Evolutionary conservation across 2,113 vertebrate genomes (phyloP), one percentile per base, ranked within the genome.

Genomic region (Ochotona princeps): DNA sequence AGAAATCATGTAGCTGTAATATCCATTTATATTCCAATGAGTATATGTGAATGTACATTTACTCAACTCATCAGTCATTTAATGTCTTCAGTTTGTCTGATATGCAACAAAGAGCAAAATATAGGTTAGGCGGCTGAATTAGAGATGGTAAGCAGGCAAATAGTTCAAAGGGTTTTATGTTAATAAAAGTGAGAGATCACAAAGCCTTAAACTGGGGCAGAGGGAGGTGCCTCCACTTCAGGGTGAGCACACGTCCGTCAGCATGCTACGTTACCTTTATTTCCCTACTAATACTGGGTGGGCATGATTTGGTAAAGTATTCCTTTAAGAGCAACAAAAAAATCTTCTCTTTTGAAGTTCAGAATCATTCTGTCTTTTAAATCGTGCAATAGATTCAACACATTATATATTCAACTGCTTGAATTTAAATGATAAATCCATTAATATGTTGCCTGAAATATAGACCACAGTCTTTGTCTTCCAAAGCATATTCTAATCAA

Each of bases 401-500:
- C 23, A 72, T 93, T 94, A 65, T 78, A 72, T 83, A 89, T 89
- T 83, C 83, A 89, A 85, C n/a, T 85, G 79, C 54, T 91, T 91
- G 94, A 83, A 89, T 94, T 92, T 95, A 91, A 87, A 92, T 92
- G 76, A 91, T 82, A 51, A 91, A 79, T 82, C 63, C 69, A 87
- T 74, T 89, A 91, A 91, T 92, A 57, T 72, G 47, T 82, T 89
- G 67, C 73, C 85, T 92, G 78, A 92, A 92, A 74, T 94, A 66
- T 79, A 69, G 61, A 92, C 92, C 94, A 67, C 70, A 93, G 67
- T 79, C 87, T 92, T 91, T 92, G 94, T 97, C 95, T 96, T 98
- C 89, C 83, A 94, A 96, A 96, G 97, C 87, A 97, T 96, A 96
- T 97, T 98, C 98, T 98, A 98, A 98, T 97, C 96, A 97, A 97